phyloP scores from a whole-genome alignment of 2,113 vertebrate species.

The Hyla sarda region DNA sequence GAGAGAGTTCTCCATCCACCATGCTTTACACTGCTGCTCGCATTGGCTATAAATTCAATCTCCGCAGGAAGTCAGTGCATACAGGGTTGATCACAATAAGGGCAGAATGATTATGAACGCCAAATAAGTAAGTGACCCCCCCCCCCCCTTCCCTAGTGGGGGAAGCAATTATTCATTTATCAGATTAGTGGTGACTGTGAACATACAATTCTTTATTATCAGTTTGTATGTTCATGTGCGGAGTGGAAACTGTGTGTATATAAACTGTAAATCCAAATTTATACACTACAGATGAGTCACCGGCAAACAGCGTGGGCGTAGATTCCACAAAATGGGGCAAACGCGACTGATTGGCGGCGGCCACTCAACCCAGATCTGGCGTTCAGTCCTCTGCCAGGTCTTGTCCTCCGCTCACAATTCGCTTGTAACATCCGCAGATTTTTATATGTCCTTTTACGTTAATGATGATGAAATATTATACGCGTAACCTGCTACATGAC shows the following conservation, averaged over 20 bases:
- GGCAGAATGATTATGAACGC: no score
- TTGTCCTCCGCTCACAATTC: neutral
- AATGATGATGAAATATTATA: neutral
- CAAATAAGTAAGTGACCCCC: no score
- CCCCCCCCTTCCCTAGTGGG: no score
- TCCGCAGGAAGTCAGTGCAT: neutral
- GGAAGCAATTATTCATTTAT: no score
- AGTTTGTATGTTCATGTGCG: neutral
- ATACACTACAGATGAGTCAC: neutral
- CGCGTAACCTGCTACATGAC: neutral
- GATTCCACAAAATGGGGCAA: constrained; percentile 14
- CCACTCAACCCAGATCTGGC: neutral
- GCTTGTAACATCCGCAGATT: neutral
- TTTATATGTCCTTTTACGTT: neutral
- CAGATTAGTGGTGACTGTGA: no score
- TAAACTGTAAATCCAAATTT: neutral
- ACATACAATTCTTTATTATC: neutral
- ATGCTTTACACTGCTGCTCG: no score
- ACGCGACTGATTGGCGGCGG: neutral
- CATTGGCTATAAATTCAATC: no score
- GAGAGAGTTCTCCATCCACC: no score
- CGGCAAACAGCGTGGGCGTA: neutral
- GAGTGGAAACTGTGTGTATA: neutral
- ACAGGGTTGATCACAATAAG: neutral
- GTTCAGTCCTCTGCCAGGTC: neutral